A percentile compares a stretch with the other conserved stretches of the same genome.
These are phyloP conservation scores for Indri indri DNA, from an alignment of 2,113 vertebrate species.

Conservation along the genomic window DNA sequence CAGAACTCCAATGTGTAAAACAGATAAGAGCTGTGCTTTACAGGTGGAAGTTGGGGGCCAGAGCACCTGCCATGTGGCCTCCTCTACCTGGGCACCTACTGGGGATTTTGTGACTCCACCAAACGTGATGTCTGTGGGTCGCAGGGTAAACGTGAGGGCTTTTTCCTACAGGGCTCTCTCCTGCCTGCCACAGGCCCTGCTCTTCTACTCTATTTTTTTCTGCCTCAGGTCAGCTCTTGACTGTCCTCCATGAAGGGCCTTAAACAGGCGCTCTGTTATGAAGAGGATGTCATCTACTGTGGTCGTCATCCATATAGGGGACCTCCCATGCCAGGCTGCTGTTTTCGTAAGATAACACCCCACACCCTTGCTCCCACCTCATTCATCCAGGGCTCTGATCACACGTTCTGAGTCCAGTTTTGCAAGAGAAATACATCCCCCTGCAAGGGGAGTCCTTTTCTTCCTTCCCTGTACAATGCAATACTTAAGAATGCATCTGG, in stretches of 20 bases:
- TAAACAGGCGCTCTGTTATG: background rate
- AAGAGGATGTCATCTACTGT: background rate
- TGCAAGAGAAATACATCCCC: background rate
- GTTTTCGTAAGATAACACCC: background rate
- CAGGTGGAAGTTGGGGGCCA: rapidly evolving
- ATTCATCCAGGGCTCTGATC: background rate
- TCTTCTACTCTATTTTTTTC: background rate
- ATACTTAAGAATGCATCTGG: background rate
- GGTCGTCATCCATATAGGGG: too few species aligned
- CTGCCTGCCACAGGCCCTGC: background rate
- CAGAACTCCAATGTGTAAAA: background rate
- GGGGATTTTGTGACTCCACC: background rate
- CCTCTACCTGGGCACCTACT: background rate
- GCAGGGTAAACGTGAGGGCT: too few species aligned
- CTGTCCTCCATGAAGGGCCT: background rate
- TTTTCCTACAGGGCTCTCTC: too few species aligned
- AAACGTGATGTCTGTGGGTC: background rate
- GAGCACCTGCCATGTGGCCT: background rate
- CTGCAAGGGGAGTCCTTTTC: background rate
- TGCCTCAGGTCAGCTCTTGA: background rate
- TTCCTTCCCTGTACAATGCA: background rate
- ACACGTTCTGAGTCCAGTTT: background rate
- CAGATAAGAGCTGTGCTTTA: background rate
- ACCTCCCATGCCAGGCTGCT: background rate
- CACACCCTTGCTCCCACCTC: too few species aligned